Evolutionary conservation across 2,888 invertebrate species (phyloP), one percentile per base, ranked within the genome.

Genomic region (Tenthredo notha): DNA sequence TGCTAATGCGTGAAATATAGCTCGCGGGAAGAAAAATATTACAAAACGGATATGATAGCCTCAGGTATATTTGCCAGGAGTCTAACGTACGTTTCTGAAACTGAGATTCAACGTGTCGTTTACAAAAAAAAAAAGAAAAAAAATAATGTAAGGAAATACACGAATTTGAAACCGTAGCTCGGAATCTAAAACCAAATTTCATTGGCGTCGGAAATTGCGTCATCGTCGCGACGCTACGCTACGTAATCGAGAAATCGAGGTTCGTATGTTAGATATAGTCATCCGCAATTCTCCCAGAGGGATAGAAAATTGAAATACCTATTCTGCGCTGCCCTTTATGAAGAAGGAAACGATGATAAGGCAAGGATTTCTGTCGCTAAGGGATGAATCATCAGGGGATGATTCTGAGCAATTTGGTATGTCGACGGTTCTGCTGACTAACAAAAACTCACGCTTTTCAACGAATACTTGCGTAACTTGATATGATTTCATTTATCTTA

Each of bases 351-450:
- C 10, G 61, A 61, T 21, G 61, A 61, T 61, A 61, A 61, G 25
- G 21, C 61, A 18, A 29, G 50, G 21, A 43, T 72, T 74, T 74
- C 18, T 74, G 33, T 40, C 74, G 43, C 74, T 43, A 21, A 74
- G 40, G 47, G 54, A 25, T 77, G 77, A 54, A 33, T 77, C 77
- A 77, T 77, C 40, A n/a, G 33, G 77, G 77, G 77, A 77, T 54
- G 77, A 77, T 77, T 54, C 54, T 15, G 10, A 74, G 9, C 0
- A 10, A 74, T 74, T 43, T 25, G 12, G 72, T 74, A 33, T 33
- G 77, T 77, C 77, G 47, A 77, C 50, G 4, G 0, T 33, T 29
- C 29, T 33, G 47, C 54, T 77, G 77, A 77, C 77, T 77, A 77
- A 77, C 25, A n/a, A 9, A n/a, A 70, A 70, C n/a, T 37, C 7